Base-by-base conservation (phyloP, 1,140 invertebrate species). In the Drosophila mojavensis region DNA sequence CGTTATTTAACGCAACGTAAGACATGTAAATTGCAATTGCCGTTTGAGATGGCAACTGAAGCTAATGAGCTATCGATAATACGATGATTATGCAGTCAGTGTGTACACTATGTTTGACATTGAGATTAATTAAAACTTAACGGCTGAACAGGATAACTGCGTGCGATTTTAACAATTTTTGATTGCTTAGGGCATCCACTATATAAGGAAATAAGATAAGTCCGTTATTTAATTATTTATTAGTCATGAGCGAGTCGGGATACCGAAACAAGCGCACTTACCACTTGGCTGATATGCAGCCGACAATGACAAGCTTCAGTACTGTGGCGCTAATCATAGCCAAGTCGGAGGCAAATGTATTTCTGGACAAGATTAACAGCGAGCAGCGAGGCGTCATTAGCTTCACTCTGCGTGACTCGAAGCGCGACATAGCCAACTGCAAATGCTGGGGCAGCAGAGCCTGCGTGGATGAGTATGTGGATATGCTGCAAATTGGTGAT, bases 361-460 rank as follows among this genome's bases (percentile, higher is more conserved):
- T 92, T 39, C 36, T 70, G 2, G 70, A 79, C 43, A 89, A 81
- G 54, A 47, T 81, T 15, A 79, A 60, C 24, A 75, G 43, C 7
- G 73, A 78, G 7, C 61, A 78, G 17, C 79, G 84, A 0, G 90
- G 91, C 1, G 91, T 92, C 1, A 78, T 92, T 1, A 75, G 33
- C 15, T 75, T 92, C 5, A 92, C 91, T 0, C 9, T 92, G 17
- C 83, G 91, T 11, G 91, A 92, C 43, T 65, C 78, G 1, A 60
- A 75, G 41, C 17, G 53, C 4, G 68, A 84, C 30, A 70, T 91
- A 4, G 78, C 78, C 17, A 92, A 90, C 63, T 92, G 91, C 66
- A 91, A 84, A 55, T 89, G 68, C 59, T 92, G 91, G 91, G 90
- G 90, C 5, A 45, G 68, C 9, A 61, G 72, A 7, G 65, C 64